Percentiles rank a stretch among this genome's conserved stretches.
Evolutionary conservation across 2,113 vertebrate species (phyloP).

Genomic region (Phaetusa simplex): DNA sequence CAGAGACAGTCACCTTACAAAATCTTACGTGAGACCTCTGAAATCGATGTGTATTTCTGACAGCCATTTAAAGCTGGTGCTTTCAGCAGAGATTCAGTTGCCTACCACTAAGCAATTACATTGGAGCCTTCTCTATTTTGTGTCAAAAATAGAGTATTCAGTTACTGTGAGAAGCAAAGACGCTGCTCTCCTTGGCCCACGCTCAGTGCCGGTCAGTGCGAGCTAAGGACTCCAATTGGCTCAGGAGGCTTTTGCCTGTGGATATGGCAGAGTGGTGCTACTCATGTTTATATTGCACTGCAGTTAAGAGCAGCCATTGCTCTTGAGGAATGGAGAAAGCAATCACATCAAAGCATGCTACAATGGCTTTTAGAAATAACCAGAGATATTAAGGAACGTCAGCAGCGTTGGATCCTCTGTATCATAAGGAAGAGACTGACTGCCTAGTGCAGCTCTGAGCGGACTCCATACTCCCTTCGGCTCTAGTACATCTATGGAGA

Average conservation of each 20-base stretch:
- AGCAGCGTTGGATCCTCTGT: background rate
- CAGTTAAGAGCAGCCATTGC: background rate
- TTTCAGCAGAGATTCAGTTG: background rate
- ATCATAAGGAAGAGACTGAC: background rate
- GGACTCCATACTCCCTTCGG: background rate
- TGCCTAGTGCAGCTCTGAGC: background rate
- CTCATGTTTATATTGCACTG: background rate
- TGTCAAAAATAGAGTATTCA: background rate
- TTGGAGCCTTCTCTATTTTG: background rate
- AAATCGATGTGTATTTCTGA: background rate
- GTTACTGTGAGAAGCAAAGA: background rate
- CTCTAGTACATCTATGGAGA: no score
- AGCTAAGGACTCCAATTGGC: background rate
- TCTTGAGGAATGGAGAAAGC: background rate
- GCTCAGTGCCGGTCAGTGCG: background rate
- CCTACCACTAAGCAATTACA: background rate
- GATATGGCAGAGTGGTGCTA: no score
- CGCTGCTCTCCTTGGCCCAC: background rate
- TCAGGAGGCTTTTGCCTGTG: background rate
- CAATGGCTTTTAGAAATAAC: background rate
- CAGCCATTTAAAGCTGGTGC: background rate
- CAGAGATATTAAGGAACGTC: background rate
- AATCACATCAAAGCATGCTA: background rate
- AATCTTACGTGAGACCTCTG: background rate
- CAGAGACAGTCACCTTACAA: background rate